phyloP scores from a whole-genome alignment of 2,888 invertebrate genomes.

The Macaria notata region DNA sequence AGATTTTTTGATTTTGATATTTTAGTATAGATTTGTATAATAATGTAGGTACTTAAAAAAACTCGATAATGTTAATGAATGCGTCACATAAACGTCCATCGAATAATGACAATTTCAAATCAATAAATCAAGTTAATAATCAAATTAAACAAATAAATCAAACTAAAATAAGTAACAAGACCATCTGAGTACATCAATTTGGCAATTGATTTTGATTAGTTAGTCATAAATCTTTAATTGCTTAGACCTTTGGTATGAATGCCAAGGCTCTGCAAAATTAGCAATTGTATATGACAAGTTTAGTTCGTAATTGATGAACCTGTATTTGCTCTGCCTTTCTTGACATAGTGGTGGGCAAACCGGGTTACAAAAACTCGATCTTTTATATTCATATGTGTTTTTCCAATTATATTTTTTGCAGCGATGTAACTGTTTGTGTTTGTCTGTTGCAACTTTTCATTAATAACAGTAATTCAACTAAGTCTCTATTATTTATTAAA shows the following conservation, averaged over 20 bases:
- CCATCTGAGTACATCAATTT: slow-evolving; percentile 27
- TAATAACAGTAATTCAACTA: too few relatives aligned
- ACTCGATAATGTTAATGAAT: too few relatives aligned
- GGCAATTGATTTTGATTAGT: slow-evolving; percentile 32
- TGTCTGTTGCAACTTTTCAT: too few relatives aligned
- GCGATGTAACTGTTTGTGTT: too few relatives aligned
- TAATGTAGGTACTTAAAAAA: too few relatives aligned
- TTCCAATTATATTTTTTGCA: too few relatives aligned
- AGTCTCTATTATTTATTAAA: too few relatives aligned
- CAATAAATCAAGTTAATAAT: slow-evolving; percentile 7
- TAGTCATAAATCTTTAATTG: slow-evolving; percentile 41
- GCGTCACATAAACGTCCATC: too few relatives aligned
- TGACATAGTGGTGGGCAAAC: slow-evolving; percentile 1
- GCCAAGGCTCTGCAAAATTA: slow-evolving; percentile 43
- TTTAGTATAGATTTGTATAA: too few relatives aligned
- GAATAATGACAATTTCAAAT: too few relatives aligned
- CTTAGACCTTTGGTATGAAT: slow-evolving; percentile 47
- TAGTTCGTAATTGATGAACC: slow-evolving; percentile 27
- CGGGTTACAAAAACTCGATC: neutral
- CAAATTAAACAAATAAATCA: slow-evolving; percentile 18
- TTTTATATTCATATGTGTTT: too few relatives aligned
- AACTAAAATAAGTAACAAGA: slow-evolving; percentile 11
- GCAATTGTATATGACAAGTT: slow-evolving; percentile 38
- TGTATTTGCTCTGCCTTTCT: slow-evolving; percentile 21
- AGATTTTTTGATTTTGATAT: too few relatives aligned